phyloP scores from a whole-genome alignment of 64 coral and sea anemone species.

The Montipora cactus region DNA sequence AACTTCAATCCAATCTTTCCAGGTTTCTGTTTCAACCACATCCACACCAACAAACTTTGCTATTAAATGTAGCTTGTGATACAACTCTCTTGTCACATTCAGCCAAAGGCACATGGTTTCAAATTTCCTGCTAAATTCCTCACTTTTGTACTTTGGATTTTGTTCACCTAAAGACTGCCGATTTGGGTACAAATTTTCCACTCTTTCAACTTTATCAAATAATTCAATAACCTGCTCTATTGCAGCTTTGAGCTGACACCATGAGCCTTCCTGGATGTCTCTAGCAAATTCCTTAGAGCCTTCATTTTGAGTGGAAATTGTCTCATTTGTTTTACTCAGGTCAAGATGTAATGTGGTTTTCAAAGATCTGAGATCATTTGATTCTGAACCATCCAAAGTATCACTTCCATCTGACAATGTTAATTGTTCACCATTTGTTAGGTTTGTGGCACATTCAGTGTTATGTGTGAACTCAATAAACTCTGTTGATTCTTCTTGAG shows the following conservation, averaged over 20 bases:
- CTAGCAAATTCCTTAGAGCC: neutral
- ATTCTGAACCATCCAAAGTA: neutral
- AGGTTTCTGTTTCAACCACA: conserved; percentile 25
- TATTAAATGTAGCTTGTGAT: conserved; percentile 84
- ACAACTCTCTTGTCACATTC: conserved; percentile 86
- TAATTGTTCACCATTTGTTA: neutral
- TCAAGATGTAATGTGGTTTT: conserved; percentile 1
- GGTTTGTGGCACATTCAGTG: neutral
- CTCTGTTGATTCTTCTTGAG: neutral
- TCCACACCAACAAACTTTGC: conserved; percentile 88
- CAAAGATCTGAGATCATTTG: neutral
- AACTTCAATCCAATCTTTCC: conserved; percentile 81
- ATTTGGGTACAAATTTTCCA: conserved; percentile 92
- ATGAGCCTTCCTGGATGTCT: conserved; percentile 6
- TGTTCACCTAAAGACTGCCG: conserved; percentile 71
- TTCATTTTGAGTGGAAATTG: no score
- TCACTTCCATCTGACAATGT: neutral
- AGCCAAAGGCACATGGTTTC: conserved; percentile 89
- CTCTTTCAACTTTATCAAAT: conserved; percentile 76
- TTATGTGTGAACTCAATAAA: neutral
- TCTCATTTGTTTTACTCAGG: neutral
- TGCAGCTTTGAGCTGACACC: conserved; percentile 61
- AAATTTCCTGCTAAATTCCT: conserved; percentile 80
- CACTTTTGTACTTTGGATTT: conserved; percentile 71
- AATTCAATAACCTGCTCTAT: conserved; percentile 68